phyloP scores from a whole-genome alignment of 2,888 invertebrate genomes.

The Anthoptus insignis region DNA sequence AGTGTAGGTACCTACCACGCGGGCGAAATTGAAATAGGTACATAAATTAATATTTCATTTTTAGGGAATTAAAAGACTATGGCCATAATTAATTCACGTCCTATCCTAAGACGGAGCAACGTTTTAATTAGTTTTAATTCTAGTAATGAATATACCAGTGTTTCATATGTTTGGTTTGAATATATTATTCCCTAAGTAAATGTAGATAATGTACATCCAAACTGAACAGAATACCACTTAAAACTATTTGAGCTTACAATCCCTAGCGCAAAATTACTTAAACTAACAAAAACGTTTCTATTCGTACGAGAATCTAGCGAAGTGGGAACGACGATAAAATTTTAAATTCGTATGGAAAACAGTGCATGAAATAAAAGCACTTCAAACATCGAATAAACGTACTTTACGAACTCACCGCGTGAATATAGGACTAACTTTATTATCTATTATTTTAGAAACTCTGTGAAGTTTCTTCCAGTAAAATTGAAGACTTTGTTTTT shows the following conservation, averaged over 20 bases:
- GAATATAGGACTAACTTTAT: too few relatives aligned
- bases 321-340: too few relatives aligned
- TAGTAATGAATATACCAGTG: not conserved
- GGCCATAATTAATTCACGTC: not conserved
- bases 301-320: not conserved
- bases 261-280: not conserved
- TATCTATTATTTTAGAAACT: too few relatives aligned
- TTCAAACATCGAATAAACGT: too few relatives aligned
- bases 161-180: slow-evolving; percentile 3
- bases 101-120: not conserved
- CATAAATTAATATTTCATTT: not conserved
- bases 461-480: too few relatives aligned
- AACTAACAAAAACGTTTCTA: not conserved
- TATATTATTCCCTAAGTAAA: not conserved
- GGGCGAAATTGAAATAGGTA: too few relatives aligned
- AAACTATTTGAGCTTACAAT: not conserved
- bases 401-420: too few relatives aligned
- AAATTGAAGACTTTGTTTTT: too few relatives aligned
- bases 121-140: not conserved
- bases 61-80: not conserved
- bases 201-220: not conserved
- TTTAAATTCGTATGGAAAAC: too few relatives aligned
- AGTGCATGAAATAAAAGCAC: too few relatives aligned
- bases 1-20: too few relatives aligned
- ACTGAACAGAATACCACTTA: not conserved